Conservation (phyloP, 2,113 vertebrate genomes). For the Archilochus colubris region DNA sequence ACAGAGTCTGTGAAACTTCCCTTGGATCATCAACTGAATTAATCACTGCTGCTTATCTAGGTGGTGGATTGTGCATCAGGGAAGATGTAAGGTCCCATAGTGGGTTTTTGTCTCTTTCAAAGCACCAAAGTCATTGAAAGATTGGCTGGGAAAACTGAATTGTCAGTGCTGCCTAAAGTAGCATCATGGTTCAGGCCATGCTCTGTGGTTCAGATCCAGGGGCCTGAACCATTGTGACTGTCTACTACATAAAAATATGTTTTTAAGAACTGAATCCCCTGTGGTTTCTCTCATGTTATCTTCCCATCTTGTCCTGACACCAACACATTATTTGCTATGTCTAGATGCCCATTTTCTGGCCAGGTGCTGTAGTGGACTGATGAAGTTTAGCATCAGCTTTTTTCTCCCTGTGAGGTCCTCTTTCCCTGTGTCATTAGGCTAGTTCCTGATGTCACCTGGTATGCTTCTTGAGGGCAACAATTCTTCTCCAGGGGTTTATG, state of each 20-base stretch:
- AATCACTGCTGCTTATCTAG: background rate
- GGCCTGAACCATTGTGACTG: background rate
- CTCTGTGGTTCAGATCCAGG: background rate
- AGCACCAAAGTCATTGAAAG: background rate
- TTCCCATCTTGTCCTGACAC: background rate
- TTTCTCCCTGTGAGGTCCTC: background rate
- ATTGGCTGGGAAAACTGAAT: background rate
- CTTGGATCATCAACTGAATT: background rate
- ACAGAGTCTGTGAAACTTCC: background rate
- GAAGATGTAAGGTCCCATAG: background rate
- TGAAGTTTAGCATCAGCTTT: background rate
- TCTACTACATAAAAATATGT: accelerated
- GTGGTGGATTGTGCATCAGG: background rate
- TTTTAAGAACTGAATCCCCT: background rate
- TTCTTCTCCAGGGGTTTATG: background rate
- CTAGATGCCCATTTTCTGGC: background rate
- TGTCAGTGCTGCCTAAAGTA: background rate
- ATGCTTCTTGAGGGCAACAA: background rate
- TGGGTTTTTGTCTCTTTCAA: background rate
- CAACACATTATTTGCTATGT: background rate
- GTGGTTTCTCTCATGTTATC: background rate
- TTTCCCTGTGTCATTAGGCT: background rate
- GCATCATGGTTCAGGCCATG: background rate
- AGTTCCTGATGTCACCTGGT: background rate
- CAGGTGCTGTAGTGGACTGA: background rate